Base-by-base conservation (phyloP, 2,888 invertebrate species). In the Phortica magna region DNA sequence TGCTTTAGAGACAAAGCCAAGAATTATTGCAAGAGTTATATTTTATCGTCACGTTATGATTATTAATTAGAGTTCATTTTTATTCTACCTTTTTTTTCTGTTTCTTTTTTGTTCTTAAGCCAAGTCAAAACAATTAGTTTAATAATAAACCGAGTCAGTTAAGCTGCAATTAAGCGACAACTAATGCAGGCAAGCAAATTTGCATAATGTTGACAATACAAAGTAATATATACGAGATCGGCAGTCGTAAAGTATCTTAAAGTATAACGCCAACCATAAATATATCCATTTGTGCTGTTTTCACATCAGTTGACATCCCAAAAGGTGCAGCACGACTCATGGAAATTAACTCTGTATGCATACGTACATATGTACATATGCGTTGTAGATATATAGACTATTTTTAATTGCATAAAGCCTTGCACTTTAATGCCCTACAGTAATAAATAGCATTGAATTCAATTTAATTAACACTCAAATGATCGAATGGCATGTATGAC, bases 201-300 rank as follows among this genome's bases (percentile, higher is more conserved):
- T 64, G 64, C 64, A 64, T 64, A 64, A 64, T 64, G 19, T 9
- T 64, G 64, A 64, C 64, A 64, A 31, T 31, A 22, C 14, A 64
- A 31, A 17, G 14, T 53, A n/a, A 42, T 41, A 31, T 31, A 31
- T 31, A 31, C 31, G 43, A 68, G 48, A 48, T 14, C 48, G 14
- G 48, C 48, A 48, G 31, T 31, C 31, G 31, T 31, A 31, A 31
- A 31, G 31, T 31, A 31, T 31, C 31, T 31, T 31, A 31, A 31
- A 31, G 31, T 31, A 31, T 31, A 31, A 31, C 31, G 31, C 31
- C 31, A 31, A 31, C 31, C 31, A 31, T 31, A 31, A 31, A 31
- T 31, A 31, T 31, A 48, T 2, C 48, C 7, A 48, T 9, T 48
- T 12, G 9, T 9, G 14, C 48, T 48, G 14, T 48, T 14, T 48